Base-by-base conservation (phyloP, 2,888 invertebrate species). In the Adela reaumurella region DNA sequence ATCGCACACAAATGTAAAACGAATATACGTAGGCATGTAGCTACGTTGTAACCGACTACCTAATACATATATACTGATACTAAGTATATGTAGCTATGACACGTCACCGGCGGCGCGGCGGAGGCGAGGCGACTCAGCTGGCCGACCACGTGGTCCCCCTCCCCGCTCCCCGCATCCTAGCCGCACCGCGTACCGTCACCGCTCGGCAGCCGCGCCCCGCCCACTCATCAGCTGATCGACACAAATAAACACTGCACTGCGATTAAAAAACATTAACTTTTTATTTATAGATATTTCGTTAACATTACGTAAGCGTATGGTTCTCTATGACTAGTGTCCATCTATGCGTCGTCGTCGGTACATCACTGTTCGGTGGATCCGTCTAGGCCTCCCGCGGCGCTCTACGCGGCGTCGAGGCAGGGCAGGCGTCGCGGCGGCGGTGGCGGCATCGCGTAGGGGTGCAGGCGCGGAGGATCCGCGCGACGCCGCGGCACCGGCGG, bases 401-500 rank as follows among this genome's bases (percentile, higher is more conserved):
- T 8, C n/a, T 14, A 35, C 35, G 35, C 35, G 35, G 35, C 53
- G 45, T 49, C 47, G 44, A 47, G 49, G 43, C 46, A 50, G 41
- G 51, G 48, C 42, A 43, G 43, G 18, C 46, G 50, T 14, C 50
- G 49, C 43, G 41, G 45, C 29, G 43, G 6, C 45, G 17, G 45
- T 3, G 17, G 46, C 20, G 18, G 46, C 17, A 16, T 5, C 28
- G 43, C n/a, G 53, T 41, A 46, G 48, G 43, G 24, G 46, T 41
- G 46, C 51, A 42, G 17, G 24, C 11, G 43, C 42, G 19, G 41
- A 19, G n/a, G 41, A 5, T 6, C 17, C n/a, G 19, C 41, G 46
- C 45, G 46, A 52, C 16, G 54, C 46, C 52, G 53, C 53, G 52
- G 52, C 51, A 19, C 50, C 8, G 24, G 44, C 17, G 86, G 86